Percentiles rank a stretch among this genome's conserved stretches.
These are phyloP conservation scores for Chanos chanos DNA, from an alignment of 2,797 vertebrate genomes.

Conservation along the genomic window DNA sequence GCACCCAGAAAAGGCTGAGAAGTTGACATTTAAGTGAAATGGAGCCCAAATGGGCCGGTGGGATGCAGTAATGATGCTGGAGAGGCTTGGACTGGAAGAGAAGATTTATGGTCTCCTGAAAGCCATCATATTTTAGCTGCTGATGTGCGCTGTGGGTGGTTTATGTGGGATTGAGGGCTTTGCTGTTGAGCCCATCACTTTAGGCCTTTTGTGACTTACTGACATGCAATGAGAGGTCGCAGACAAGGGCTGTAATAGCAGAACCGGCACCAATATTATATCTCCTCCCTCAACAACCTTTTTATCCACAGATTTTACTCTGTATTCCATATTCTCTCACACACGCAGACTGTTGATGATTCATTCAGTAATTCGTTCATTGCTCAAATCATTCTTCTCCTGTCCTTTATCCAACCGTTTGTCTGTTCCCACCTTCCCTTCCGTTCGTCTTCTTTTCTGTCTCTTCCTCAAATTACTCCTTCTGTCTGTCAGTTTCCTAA, in stretches of 20 bases:
- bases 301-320: neutral
- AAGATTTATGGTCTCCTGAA: slow-evolving; percentile 76
- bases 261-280: slow-evolving; percentile 15
- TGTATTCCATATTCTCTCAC: slow-evolving; percentile 2
- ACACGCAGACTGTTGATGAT: neutral
- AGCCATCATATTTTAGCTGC: slow-evolving; percentile 75
- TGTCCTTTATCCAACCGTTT: neutral
- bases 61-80: slow-evolving; percentile 73
- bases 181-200: slow-evolving; percentile 68
- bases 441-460: neutral
- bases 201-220: slow-evolving; percentile 62
- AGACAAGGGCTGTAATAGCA: slow-evolving; percentile 43
- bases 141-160: slow-evolving; percentile 71
- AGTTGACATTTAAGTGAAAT: slow-evolving; percentile 81
- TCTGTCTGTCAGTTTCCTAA: neutral
- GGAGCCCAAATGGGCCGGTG: slow-evolving; percentile 72
- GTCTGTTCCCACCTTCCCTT: neutral
- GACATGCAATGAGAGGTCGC: slow-evolving; percentile 53
- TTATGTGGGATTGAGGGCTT: slow-evolving; percentile 75
- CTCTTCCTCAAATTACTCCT: neutral
- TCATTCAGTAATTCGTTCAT: neutral
- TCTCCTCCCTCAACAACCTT: slow-evolving; percentile 14
- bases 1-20: slow-evolving; percentile 57
- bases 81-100: slow-evolving; percentile 63
- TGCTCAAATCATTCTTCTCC: neutral